phyloP scores from a whole-genome alignment of 2,888 invertebrate species.

The Drosophila pseudotalamancana region DNA sequence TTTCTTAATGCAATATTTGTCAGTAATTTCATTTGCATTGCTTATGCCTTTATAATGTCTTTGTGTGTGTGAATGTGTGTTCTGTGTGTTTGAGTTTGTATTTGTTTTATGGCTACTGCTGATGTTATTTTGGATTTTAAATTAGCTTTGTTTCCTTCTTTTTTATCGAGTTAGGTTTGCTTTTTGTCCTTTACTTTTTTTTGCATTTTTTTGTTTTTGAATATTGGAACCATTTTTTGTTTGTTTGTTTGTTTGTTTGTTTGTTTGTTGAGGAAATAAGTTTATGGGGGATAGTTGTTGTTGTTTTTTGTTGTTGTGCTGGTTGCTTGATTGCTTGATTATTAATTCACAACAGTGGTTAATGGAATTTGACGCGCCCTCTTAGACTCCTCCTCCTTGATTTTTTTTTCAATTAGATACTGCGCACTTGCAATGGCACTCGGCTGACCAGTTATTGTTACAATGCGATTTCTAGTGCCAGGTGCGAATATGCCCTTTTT shows the following conservation, averaged over 20 bases:
- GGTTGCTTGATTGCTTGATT: slow-evolving; percentile 58
- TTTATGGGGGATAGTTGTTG: slow-evolving; percentile 27
- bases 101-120: slow-evolving; percentile 25
- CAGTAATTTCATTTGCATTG: slow-evolving; percentile 17
- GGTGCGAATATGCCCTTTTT: slow-evolving; percentile 99
- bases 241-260: slow-evolving; percentile 1
- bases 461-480: slow-evolving; percentile 98
- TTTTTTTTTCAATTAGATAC: slow-evolving; percentile 98
- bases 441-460: slow-evolving; percentile 96
- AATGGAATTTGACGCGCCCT: slow-evolving; percentile 95
- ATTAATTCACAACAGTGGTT: slow-evolving; percentile 85
- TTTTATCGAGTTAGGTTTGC: slow-evolving; percentile 19
- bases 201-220: slow-evolving; percentile 7
- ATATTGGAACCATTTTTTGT: slow-evolving; percentile 43
- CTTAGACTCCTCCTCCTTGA: slow-evolving; percentile 97
- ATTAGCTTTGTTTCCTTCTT: slow-evolving; percentile 16
- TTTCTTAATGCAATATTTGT: slow-evolving; percentile 7
- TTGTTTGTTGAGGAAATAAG: slow-evolving; percentile 32
- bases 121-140: slow-evolving; percentile 30
- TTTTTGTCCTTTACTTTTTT: slow-evolving; percentile 19
- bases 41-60: slow-evolving; percentile 9
- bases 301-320: slow-evolving; percentile 55
- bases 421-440: slow-evolving; percentile 96
- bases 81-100: slow-evolving; percentile 12
- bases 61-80: slow-evolving; percentile 2